Base-by-base conservation (phyloP, 2,113 vertebrate species). In the Myrmecobius fasciatus region DNA sequence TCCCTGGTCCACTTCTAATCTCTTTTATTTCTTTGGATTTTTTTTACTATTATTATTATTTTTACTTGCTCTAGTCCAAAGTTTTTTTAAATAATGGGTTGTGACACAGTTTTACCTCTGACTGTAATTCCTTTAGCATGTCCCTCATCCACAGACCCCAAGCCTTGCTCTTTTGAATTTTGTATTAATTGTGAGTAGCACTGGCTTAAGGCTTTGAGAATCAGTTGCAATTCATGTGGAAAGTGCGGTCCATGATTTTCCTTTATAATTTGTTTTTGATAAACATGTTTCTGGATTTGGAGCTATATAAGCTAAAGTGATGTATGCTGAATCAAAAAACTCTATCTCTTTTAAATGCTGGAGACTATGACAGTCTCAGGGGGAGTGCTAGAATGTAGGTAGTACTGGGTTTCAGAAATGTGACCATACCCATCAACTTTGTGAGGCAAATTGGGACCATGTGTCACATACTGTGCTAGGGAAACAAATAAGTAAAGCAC, bases 171-270 rank as follows among this genome's bases (percentile, higher is more conserved):
- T 20, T 36, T 94, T 46, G 90, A 48, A 91, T 83, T n/a, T 17
- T 90, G 48, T 52, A 25, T 92, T 91, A 89, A 48, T 93, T 88
- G n/a, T 92, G 36, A 90, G 22, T n/a, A n/a, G n/a, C 89, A 91
- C 49, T 25, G 60, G 46, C 28, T 47, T 25, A 53, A 47, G 24
- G 56, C 1, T 89, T 20, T 9, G 24, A 48, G 36, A 51, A 24
- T 25, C 48, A 91, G 67, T 52, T 49, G 5, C 28, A 2, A 91
- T 8, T 60, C 9, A 48, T 25, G 60, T 2, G 90, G 49, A 47
- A 60, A 96, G n/a, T 54, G 94, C 91, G 91, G 88, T 51, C 60
- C 14, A 17, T 75, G 60, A n/a, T 75, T 75, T 14, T 75, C 36
- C 60, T 17, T n/a, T 20, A 67, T 31, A 60, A 67, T n/a, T n/a